Percentiles rank a stretch among this genome's conserved stretches.
These are phyloP conservation scores for Mizuhopecten yessoensis DNA, from an alignment of 1,140 invertebrate genomes.

Conservation along the genomic window DNA sequence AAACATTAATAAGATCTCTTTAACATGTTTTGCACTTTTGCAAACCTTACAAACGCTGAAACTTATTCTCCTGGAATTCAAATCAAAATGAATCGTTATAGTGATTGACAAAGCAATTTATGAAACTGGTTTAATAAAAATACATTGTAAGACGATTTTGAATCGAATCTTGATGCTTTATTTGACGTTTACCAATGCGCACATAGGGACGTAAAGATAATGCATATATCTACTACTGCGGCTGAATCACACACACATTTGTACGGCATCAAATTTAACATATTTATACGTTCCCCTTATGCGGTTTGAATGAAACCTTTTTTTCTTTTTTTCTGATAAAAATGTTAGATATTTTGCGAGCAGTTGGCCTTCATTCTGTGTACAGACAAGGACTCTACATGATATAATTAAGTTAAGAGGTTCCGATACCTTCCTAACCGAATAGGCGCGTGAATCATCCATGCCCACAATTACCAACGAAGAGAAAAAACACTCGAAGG, in stretches of 20 bases:
- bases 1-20: not conserved
- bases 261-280: too few relatives aligned
- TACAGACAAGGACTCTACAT: not conserved
- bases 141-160: not conserved
- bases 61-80: not conserved
- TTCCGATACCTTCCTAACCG: slow-evolving; percentile 8
- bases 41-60: not conserved
- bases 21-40: not conserved
- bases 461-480: slow-evolving; percentile 17
- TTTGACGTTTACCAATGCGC: not conserved
- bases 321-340: slow-evolving; percentile 2
- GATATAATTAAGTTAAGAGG: slow-evolving; percentile 35
- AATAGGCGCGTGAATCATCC: not conserved
- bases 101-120: not conserved
- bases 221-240: too few relatives aligned
- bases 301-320: not conserved
- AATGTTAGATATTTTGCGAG: not conserved
- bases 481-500: slow-evolving; percentile 21
- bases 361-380: slow-evolving; percentile 29
- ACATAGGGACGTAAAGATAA: not conserved
- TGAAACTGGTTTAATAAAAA: not conserved
- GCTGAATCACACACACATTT: too few relatives aligned
- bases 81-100: not conserved
- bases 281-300: not conserved
- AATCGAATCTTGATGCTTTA: not conserved